Percentiles rank a stretch among this genome's conserved stretches.
Conservation (phyloP, 2,888 invertebrate genomes). For the Tanypteryx hageni region DNA sequence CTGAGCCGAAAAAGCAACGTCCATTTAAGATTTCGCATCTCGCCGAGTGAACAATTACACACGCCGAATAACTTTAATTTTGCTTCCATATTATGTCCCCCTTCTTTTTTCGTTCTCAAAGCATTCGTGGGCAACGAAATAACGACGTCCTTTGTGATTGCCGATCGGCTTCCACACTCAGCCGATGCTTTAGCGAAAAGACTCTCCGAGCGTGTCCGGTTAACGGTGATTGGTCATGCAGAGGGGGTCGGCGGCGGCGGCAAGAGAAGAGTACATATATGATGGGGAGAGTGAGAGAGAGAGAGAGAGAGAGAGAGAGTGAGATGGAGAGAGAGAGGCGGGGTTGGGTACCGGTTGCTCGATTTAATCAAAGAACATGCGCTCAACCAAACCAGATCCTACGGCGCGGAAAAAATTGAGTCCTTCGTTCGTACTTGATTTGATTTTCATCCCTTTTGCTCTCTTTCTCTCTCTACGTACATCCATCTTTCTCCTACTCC, state of each 20-base stretch:
- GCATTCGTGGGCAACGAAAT: background rate
- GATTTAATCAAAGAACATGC: constrained; percentile 45
- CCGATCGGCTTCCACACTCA: background rate
- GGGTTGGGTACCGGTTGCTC: background rate
- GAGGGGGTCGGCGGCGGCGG: background rate
- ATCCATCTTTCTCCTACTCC: background rate
- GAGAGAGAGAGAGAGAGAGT: background rate
- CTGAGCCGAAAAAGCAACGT: too few relatives aligned
- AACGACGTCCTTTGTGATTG: background rate
- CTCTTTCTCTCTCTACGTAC: background rate
- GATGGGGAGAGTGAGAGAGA: background rate
- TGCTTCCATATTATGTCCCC: too few relatives aligned
- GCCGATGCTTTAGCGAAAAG: background rate
- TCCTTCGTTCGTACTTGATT: background rate
- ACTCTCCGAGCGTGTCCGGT: background rate
- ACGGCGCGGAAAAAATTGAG: constrained; percentile 30
- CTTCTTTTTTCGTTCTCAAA: background rate
- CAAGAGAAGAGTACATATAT: too few relatives aligned
- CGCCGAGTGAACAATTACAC: too few relatives aligned
- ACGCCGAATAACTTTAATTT: too few relatives aligned
- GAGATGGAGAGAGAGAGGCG: background rate
- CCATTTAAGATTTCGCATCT: too few relatives aligned
- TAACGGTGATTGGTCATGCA: constrained; percentile 25
- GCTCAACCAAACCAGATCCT: constrained; percentile 11
- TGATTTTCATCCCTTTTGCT: constrained; percentile 3